Conservation (phyloP, 2,888 invertebrate species). For the Lasioglossum vierecki region DNA sequence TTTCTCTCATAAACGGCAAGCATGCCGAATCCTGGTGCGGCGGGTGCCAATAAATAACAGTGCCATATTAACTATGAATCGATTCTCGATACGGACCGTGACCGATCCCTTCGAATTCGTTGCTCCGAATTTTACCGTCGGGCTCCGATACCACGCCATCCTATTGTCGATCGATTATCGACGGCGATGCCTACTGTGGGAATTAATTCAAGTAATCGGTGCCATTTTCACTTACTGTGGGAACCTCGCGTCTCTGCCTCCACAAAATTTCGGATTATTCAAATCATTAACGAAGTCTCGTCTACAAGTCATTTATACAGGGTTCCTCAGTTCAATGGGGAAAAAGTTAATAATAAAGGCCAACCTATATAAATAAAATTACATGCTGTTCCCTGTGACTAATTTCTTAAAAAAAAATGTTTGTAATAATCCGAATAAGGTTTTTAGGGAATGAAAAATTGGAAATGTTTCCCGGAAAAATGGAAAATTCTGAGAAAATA, state of each 20-base stretch:
- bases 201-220: slow-evolving; percentile 60
- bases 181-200: slow-evolving; percentile 61
- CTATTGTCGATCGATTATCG: slow-evolving; percentile 66
- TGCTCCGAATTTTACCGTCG: slow-evolving; percentile 9
- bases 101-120: slow-evolving; percentile 51
- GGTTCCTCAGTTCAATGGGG: too few species aligned
- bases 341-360: too few species aligned
- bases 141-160: slow-evolving; percentile 36
- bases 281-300: neutral
- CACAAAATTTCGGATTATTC: neutral
- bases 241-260: slow-evolving; percentile 15
- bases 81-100: slow-evolving; percentile 41
- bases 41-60: slow-evolving; percentile 69
- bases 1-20: slow-evolving; percentile 70
- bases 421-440: too few species aligned
- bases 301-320: too few species aligned
- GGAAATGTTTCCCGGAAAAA: too few species aligned
- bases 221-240: slow-evolving; percentile 26
- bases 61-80: slow-evolving; percentile 25
- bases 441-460: too few species aligned
- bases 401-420: too few species aligned
- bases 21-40: slow-evolving; percentile 66
- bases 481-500: too few species aligned
- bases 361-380: too few species aligned
- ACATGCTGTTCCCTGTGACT: too few species aligned